Evolutionary conservation across 2,113 vertebrate genomes (phyloP).

Genomic region (Marcusenius ussheri): DNA sequence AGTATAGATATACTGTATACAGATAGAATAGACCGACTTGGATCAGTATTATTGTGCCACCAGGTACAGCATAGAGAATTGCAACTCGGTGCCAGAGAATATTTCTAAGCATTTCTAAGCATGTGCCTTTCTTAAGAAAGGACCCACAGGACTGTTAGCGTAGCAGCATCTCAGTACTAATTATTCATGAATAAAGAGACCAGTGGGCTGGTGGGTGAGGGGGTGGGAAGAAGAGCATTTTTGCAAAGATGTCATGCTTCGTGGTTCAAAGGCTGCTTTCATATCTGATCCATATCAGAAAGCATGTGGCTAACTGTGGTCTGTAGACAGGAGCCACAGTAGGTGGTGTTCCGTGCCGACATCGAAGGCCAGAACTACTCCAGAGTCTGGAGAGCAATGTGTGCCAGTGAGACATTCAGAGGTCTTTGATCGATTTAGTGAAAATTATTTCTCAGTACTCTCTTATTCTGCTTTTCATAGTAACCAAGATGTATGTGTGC

Average conservation of each 20-base stretch:
- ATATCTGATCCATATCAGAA: background rate
- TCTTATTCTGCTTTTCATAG: background rate
- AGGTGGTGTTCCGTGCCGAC: background rate
- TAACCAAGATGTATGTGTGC: background rate
- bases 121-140: background rate
- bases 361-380: background rate
- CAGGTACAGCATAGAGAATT: background rate
- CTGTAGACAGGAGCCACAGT: background rate
- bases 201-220: background rate
- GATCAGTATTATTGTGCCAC: background rate
- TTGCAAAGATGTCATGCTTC: background rate
- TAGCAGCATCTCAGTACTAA: background rate
- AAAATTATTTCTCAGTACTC: background rate
- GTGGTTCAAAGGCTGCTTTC: background rate
- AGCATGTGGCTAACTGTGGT: background rate
- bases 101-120: background rate
- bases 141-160: background rate
- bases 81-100: background rate
- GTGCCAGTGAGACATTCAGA: background rate
- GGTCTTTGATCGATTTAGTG: background rate
- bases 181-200: background rate
- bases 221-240: background rate
- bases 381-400: background rate
- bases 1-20: background rate
- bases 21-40: background rate